These are phyloP conservation scores for Calephelis perditalis DNA, from an alignment of 2,888 invertebrate genomes.

Conservation along the genomic window DNA sequence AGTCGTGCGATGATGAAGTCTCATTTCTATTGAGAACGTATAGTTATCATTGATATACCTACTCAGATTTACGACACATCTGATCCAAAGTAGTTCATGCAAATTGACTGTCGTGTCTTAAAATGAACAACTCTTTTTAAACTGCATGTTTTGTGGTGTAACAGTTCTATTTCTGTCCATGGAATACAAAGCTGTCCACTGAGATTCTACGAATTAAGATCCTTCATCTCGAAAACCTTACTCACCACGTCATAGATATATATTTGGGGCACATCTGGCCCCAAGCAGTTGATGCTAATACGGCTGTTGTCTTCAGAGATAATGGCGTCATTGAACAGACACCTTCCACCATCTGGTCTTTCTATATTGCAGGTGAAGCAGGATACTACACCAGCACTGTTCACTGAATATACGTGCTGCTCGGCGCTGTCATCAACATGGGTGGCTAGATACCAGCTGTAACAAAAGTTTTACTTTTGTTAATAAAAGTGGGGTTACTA, in stretches of 20 bases:
- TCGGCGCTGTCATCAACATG: constrained; percentile 85
- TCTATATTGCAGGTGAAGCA: constrained; percentile 88
- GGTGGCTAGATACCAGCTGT: constrained; percentile 92
- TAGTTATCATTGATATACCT: too few species aligned
- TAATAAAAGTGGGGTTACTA: background rate
- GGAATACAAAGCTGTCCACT: too few species aligned
- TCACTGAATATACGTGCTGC: constrained; percentile 88
- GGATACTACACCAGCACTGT: constrained; percentile 66
- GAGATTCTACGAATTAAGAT: too few species aligned
- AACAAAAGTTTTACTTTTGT: constrained; percentile 21
- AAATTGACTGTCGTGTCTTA: too few species aligned
- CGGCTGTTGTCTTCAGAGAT: constrained; percentile 81
- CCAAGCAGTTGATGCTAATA: constrained; percentile 87
- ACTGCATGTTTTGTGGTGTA: too few species aligned
- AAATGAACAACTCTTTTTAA: too few species aligned
- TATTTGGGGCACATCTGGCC: constrained; percentile 89
- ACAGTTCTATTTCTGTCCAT: too few species aligned
- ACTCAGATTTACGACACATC: too few species aligned
- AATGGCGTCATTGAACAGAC: constrained; percentile 83
- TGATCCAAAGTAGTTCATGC: too few species aligned
- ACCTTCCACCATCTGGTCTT: constrained; percentile 71
- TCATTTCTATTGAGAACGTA: too few species aligned
- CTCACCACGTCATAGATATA: constrained; percentile 79
- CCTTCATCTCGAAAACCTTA: constrained; percentile 14
- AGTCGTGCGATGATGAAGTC: too few species aligned